These are phyloP conservation scores for Folsomia manolachei DNA, from an alignment of 2,888 invertebrate genomes.

Conservation along the genomic window DNA sequence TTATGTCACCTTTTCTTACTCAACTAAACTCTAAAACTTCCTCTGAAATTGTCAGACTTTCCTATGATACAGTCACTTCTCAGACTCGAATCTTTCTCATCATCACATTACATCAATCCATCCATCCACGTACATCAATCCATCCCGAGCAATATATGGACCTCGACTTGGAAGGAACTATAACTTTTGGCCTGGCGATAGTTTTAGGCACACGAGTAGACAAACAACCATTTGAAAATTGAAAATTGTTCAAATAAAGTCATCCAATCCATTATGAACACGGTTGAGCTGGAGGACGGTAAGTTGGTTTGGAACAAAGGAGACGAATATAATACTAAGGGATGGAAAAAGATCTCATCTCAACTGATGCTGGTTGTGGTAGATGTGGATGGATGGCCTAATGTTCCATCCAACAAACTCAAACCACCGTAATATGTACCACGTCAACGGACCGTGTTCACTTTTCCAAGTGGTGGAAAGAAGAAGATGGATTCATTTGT, in stretches of 20 bases:
- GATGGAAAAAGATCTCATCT: neutral
- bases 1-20: constrained; percentile 16
- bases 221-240: constrained; percentile 50
- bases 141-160: neutral
- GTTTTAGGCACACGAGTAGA: constrained; percentile 46
- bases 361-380: neutral
- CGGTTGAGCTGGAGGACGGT: neutral
- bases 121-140: neutral
- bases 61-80: neutral
- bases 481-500: neutral
- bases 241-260: constrained; percentile 51
- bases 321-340: too few relatives aligned
- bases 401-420: neutral
- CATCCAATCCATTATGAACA: constrained; percentile 30
- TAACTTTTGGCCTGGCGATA: constrained; percentile 20
- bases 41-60: constrained; percentile 6
- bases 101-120: too few relatives aligned
- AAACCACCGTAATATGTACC: neutral
- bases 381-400: neutral
- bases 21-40: neutral
- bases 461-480: neutral
- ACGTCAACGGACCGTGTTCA: neutral
- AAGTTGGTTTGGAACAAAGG: neutral
- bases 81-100: too few relatives aligned
- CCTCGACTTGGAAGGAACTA: neutral